Evolutionary conservation across 2,797 vertebrate species (phyloP).

Genomic region (Knipowitschia caucasica): DNA sequence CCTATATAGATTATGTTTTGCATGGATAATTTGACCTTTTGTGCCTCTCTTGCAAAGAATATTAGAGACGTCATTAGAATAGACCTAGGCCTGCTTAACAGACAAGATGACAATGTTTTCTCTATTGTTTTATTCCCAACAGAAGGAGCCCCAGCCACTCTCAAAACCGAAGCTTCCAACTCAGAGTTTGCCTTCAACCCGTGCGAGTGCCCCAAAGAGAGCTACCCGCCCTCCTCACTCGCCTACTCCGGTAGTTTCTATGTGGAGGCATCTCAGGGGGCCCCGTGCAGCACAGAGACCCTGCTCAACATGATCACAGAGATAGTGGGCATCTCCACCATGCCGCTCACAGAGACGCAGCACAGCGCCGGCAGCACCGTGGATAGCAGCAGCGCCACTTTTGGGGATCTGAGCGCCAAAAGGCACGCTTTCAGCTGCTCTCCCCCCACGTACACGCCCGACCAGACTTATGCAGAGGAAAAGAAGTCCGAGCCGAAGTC

Average conservation of each 20-base stretch:
- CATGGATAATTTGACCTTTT: background rate
- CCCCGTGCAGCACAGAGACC: slow-evolving; percentile 91
- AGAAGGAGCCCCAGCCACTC: slow-evolving; percentile 76
- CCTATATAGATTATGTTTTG: background rate
- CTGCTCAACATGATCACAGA: slow-evolving; percentile 97
- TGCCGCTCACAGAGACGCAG: slow-evolving; percentile 81
- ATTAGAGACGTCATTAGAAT: background rate
- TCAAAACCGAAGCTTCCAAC: slow-evolving; percentile 81
- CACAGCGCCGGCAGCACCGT: slow-evolving; percentile 63
- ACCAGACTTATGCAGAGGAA: slow-evolving; percentile 75
- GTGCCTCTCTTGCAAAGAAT: background rate
- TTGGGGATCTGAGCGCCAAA: slow-evolving; percentile 66
- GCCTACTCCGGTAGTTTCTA: slow-evolving; percentile 98
- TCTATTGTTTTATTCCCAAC: slow-evolving; percentile 47
- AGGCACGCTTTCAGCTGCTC: slow-evolving; percentile 80
- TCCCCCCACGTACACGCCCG: slow-evolving; percentile 70
- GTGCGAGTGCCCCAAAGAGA: slow-evolving; percentile 78
- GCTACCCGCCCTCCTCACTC: slow-evolving; percentile 80
- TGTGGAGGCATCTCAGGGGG: slow-evolving; percentile 90
- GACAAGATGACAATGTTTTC: slow-evolving; percentile 60
- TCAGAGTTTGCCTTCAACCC: slow-evolving; percentile 81
- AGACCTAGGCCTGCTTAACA: no score
- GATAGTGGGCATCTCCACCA: slow-evolving; percentile 91
- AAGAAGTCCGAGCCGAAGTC: slow-evolving; percentile 70
- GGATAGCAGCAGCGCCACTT: slow-evolving; percentile 62